Evolutionary conservation across 2,888 invertebrate genomes (phyloP).

Genomic region (Myathropa florea): DNA sequence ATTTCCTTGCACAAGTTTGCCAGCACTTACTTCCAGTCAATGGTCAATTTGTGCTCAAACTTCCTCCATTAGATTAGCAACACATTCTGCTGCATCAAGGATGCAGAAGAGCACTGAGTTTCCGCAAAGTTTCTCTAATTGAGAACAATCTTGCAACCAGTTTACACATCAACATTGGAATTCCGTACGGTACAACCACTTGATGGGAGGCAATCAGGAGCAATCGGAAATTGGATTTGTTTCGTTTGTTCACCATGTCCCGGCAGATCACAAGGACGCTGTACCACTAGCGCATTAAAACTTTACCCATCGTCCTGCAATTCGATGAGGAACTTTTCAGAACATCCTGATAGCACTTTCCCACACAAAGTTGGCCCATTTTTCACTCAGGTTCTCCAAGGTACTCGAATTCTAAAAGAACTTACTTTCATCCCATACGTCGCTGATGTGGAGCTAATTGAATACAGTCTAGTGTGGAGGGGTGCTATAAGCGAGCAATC

Average conservation of each 20-base stretch:
- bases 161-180: slow-evolving; percentile 10
- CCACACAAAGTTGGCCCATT: background rate
- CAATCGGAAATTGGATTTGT: slow-evolving; percentile 51
- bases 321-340: slow-evolving; percentile 36
- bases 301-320: slow-evolving; percentile 14
- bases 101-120: slow-evolving; percentile 1
- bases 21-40: slow-evolving; percentile 1
- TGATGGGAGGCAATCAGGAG: slow-evolving; percentile 41
- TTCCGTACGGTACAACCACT: slow-evolving; percentile 13
- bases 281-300: slow-evolving; percentile 5
- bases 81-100: background rate
- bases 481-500: background rate
- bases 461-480: background rate
- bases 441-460: background rate
- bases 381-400: background rate
- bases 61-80: background rate
- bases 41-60: slow-evolving; percentile 31
- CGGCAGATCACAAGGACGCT: background rate
- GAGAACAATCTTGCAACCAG: slow-evolving; percentile 24
- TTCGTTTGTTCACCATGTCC: background rate
- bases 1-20: background rate
- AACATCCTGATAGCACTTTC: slow-evolving; percentile 28
- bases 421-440: background rate
- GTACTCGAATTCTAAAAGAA: background rate
- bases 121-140: slow-evolving; percentile 28